Evolutionary conservation across 2,113 vertebrate species (phyloP).

Genomic region (Brevimyrus niger): DNA sequence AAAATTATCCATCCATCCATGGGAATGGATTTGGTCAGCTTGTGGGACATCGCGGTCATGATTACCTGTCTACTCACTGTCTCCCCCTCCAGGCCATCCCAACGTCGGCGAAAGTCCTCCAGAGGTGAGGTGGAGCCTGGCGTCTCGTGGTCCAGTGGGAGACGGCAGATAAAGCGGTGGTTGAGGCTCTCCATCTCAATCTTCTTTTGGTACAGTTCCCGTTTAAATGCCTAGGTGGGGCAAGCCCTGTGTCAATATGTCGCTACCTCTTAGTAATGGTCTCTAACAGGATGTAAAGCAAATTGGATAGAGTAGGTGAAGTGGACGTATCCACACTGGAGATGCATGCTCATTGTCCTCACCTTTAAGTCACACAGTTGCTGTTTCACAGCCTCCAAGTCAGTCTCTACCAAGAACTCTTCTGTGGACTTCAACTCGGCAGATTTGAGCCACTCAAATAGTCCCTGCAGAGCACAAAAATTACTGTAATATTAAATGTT

Average conservation of each 20-base stretch:
- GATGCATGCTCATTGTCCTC: conserved; percentile 10
- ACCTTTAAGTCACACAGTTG: conserved; percentile 79
- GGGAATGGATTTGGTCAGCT: background rate
- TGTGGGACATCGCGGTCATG: background rate
- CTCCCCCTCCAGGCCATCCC: conserved; percentile 74
- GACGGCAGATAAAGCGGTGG: conserved; percentile 58
- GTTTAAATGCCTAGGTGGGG: conserved; percentile 67
- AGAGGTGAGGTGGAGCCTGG: conserved; percentile 44
- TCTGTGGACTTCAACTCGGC: conserved; percentile 66
- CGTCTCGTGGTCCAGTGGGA: conserved; percentile 47
- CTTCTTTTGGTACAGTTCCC: conserved; percentile 79
- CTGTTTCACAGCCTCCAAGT: conserved; percentile 67
- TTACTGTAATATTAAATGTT: background rate
- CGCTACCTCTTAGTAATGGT: background rate
- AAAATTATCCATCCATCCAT: background rate
- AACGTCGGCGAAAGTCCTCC: conserved; percentile 67
- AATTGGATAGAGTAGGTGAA: background rate
- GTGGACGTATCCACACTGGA: background rate
- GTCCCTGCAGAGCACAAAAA: conserved; percentile 25
- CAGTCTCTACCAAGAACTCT: conserved; percentile 66
- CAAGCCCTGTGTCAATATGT: background rate
- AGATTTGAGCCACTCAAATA: conserved; percentile 69
- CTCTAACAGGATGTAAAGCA: background rate
- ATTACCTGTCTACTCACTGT: conserved; percentile 70
- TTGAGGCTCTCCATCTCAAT: conserved; percentile 77